Conservation (phyloP, 2,113 vertebrate genomes). For the Anarhynchus alexandrinus region DNA sequence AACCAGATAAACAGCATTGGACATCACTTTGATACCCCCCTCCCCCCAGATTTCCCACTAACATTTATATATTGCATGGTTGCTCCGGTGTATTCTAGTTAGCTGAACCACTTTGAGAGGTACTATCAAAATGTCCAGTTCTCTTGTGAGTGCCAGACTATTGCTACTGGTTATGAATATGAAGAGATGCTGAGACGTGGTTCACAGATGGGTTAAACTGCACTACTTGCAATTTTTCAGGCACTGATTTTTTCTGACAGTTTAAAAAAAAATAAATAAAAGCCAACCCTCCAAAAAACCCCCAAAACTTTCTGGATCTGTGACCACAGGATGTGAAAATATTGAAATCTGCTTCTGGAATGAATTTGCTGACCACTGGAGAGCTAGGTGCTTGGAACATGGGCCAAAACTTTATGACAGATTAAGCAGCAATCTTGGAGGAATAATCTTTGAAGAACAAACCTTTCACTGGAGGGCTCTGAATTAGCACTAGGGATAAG, state of each 20-base stretch:
- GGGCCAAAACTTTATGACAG: not conserved
- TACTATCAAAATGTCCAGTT: not conserved
- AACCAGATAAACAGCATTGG: not conserved
- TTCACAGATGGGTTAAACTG: not conserved
- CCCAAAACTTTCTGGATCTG: not conserved
- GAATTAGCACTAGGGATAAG: not conserved
- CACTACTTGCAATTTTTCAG: not conserved
- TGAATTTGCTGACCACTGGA: not conserved
- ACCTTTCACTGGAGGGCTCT: not conserved
- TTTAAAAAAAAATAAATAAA: not conserved
- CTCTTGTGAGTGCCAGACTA: not conserved
- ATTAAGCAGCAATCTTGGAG: not conserved
- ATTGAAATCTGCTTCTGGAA: not conserved
- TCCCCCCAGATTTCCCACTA: not conserved
- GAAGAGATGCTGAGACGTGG: not conserved
- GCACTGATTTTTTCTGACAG: not conserved
- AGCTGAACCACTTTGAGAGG: not conserved
- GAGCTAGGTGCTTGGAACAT: not conserved
- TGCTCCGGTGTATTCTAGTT: not conserved
- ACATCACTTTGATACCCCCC: not conserved
- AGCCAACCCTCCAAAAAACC: fast-evolving
- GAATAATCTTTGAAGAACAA: not conserved
- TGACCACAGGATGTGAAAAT: not conserved
- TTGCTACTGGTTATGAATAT: not conserved
- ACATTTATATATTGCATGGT: not conserved